These are phyloP conservation scores for Ischnura elegans DNA, from an alignment of 2,888 invertebrate genomes.

Conservation along the genomic window DNA sequence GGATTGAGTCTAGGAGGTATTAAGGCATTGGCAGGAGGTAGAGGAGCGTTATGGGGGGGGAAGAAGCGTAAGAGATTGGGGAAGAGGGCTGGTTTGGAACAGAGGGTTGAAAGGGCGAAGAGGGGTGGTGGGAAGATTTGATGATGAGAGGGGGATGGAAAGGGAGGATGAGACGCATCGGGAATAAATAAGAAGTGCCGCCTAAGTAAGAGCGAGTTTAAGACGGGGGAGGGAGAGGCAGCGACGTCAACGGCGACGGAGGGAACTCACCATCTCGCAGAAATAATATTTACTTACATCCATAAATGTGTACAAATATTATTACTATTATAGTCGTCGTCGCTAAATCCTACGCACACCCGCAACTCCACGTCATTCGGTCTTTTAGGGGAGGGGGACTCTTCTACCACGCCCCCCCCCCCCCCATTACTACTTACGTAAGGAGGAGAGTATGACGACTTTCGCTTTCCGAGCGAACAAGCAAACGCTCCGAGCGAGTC, in stretches of 20 bases:
- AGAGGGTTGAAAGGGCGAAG: background rate
- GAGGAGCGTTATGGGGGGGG: background rate
- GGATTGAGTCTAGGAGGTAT: background rate
- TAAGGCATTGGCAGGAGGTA: background rate
- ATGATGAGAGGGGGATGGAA: constrained; percentile 28
- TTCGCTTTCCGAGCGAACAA: background rate
- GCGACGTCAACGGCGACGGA: background rate
- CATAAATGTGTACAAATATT: constrained; percentile 60
- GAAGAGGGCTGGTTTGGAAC: background rate
- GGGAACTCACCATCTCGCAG: constrained; percentile 25
- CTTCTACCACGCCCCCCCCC: background rate
- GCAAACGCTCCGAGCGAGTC: background rate
- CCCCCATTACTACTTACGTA: background rate
- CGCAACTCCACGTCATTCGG: no score
- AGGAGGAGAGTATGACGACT: background rate
- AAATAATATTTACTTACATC: constrained; percentile 63
- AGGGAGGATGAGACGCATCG: constrained; percentile 33
- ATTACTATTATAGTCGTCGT: constrained; percentile 59
- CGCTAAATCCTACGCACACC: constrained; percentile 48
- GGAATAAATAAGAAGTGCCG: constrained; percentile 40
- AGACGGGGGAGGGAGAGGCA: background rate
- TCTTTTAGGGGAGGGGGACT: no score
- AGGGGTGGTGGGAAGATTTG: constrained; percentile 38
- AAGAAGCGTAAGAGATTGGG: background rate
- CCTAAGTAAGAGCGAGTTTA: background rate